These are phyloP conservation scores for Platichthys stellatus DNA, from an alignment of 2,113 vertebrate genomes.

Conservation along the genomic window DNA sequence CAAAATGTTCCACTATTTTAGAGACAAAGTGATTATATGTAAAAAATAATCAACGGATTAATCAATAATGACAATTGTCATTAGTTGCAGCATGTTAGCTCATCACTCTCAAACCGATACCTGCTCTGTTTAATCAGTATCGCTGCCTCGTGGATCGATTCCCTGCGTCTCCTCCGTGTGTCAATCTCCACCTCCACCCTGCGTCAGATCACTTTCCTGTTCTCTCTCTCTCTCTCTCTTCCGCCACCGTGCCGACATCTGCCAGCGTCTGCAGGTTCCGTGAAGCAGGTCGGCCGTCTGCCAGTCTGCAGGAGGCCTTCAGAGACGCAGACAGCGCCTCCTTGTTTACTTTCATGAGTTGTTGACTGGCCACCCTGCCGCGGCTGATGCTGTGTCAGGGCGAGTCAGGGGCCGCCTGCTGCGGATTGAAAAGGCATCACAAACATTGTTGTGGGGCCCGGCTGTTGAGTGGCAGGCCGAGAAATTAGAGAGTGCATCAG, in stretches of 20 bases:
- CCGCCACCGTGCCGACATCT: background rate
- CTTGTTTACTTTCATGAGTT: constrained; percentile 55
- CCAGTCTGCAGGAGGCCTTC: constrained; percentile 50
- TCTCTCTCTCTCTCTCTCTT: background rate
- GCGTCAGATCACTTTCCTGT: constrained; percentile 11
- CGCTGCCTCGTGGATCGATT: no score
- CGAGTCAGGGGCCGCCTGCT: constrained; percentile 23
- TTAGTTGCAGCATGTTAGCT: no score
- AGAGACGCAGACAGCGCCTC: constrained; percentile 32
- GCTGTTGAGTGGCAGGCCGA: constrained; percentile 40
- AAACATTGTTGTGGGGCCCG: constrained; percentile 21
- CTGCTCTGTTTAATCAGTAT: no score
- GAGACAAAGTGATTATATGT: no score
- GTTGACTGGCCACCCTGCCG: constrained; percentile 50
- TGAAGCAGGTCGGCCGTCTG: constrained; percentile 30
- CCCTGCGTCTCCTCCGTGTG: background rate
- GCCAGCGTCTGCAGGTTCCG: constrained; percentile 24
- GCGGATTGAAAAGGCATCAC: constrained; percentile 47
- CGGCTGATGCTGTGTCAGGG: constrained; percentile 24
- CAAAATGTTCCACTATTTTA: no score
- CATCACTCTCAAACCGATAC: no score
- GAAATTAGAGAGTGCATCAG: constrained; percentile 19
- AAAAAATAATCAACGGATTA: no score
- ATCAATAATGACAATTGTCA: no score
- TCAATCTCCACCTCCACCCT: constrained; percentile 21